phyloP scores from a whole-genome alignment of 2,888 invertebrate species.

The Drosophila fungiperda region DNA sequence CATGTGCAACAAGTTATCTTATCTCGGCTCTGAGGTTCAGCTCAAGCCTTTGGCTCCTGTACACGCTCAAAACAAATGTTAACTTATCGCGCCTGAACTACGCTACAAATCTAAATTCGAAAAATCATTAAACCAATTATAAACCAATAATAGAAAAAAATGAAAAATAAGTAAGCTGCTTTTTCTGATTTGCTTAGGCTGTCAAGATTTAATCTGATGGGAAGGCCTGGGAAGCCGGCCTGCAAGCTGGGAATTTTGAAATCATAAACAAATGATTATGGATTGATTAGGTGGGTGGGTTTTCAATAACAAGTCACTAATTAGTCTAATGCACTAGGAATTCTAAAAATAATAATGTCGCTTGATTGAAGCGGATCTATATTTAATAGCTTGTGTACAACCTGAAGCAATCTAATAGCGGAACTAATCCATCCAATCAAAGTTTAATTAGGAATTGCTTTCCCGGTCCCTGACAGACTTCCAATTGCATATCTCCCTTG shows the following conservation, averaged over 20 bases:
- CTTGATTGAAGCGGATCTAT: conserved; percentile 18
- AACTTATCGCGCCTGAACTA: conserved; percentile 55
- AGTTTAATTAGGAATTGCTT: conserved; percentile 16
- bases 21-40: conserved; percentile 51
- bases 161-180: conserved; percentile 24
- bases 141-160: conserved; percentile 56
- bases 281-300: conserved; percentile 54
- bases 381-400: background rate
- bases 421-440: conserved; percentile 51
- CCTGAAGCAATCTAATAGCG: conserved; percentile 35
- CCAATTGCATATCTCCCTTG: conserved; percentile 15
- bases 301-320: conserved; percentile 36
- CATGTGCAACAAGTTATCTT: conserved; percentile 66
- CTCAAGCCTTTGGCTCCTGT: conserved; percentile 47
- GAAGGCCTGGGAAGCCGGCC: conserved; percentile 6
- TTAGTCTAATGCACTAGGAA: conserved; percentile 13
- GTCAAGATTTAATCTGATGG: conserved; percentile 18
- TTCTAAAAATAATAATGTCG: conserved; percentile 57
- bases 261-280: conserved; percentile 43
- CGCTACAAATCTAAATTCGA: conserved; percentile 65
- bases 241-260: conserved; percentile 38
- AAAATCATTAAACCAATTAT: conserved; percentile 55
- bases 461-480: conserved; percentile 14
- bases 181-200: conserved; percentile 39
- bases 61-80: conserved; percentile 78